A percentile compares a stretch with the other conserved stretches of the same genome.
phyloP scores from a whole-genome alignment of 2,113 vertebrate genomes.

The Tangachromis dhanisi region DNA sequence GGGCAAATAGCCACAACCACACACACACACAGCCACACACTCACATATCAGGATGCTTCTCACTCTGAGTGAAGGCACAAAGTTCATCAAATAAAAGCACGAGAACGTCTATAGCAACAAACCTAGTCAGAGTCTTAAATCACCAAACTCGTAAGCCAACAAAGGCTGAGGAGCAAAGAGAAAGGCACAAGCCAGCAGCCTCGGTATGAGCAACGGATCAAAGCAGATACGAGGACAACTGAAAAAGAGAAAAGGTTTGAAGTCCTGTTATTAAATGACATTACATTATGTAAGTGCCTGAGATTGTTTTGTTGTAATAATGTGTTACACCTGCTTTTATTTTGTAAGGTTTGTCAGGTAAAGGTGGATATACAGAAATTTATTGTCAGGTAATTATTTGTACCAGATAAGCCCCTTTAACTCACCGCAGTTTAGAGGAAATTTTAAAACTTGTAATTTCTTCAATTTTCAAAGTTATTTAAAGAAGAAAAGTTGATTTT shows the following conservation, averaged over 20 bases:
- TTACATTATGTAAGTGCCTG: background rate
- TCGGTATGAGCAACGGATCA: background rate
- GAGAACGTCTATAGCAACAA: background rate
- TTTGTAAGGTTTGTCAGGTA: background rate
- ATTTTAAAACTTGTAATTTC: background rate
- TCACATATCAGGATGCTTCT: background rate
- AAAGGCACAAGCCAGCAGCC: background rate
- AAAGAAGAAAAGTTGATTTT: background rate
- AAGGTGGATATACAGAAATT: background rate
- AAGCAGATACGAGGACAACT: background rate
- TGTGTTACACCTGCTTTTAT: background rate
- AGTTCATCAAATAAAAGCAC: background rate
- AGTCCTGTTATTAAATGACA: background rate
- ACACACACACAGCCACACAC: background rate
- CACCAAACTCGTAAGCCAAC: background rate
- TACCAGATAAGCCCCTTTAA: background rate
- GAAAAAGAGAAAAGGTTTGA: background rate
- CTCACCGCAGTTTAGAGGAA: background rate
- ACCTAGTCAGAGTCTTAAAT: background rate
- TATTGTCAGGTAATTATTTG: background rate
- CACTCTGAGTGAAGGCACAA: background rate
- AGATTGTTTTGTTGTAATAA: background rate
- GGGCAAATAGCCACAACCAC: rapidly evolving
- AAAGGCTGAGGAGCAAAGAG: background rate
- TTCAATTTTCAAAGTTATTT: background rate